Conservation (phyloP, 2,113 vertebrate species). For the Atlantisia rogersi region DNA sequence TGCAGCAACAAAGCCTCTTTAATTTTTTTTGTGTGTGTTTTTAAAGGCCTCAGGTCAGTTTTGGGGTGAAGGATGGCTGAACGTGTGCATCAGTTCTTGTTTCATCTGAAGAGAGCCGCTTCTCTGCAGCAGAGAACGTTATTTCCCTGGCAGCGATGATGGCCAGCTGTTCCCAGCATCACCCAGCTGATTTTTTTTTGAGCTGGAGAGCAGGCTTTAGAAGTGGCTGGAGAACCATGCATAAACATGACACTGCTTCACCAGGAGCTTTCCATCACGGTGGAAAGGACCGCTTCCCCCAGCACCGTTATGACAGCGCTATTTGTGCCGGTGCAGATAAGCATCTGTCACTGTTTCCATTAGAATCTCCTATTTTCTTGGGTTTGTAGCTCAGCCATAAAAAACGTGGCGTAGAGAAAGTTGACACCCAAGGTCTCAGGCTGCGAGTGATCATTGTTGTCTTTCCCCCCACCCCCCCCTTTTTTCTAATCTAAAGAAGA, state of each 20-base stretch:
- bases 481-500: neutral
- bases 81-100: neutral
- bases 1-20: neutral
- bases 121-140: neutral
- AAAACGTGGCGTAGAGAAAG: conserved; percentile 5
- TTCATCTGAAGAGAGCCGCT: neutral
- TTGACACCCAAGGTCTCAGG: neutral
- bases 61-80: neutral
- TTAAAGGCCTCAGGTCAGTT: neutral
- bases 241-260: neutral
- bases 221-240: neutral
- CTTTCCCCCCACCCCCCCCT: neutral
- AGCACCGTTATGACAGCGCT: neutral
- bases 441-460: neutral
- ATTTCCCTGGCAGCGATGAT: neutral
- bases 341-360: conserved; percentile 44
- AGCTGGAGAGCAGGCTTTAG: neutral
- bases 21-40: neutral
- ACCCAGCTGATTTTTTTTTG: neutral
- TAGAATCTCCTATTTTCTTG: conserved; percentile 37
- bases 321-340: conserved; percentile 43
- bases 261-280: conserved; percentile 27
- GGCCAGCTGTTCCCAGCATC: neutral
- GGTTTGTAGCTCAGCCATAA: conserved; percentile 41
- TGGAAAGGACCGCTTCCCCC: neutral